Evolutionary conservation across 1,140 invertebrate species (phyloP), one percentile per base, ranked within the genome.

Genomic region (Radopholus similis): DNA sequence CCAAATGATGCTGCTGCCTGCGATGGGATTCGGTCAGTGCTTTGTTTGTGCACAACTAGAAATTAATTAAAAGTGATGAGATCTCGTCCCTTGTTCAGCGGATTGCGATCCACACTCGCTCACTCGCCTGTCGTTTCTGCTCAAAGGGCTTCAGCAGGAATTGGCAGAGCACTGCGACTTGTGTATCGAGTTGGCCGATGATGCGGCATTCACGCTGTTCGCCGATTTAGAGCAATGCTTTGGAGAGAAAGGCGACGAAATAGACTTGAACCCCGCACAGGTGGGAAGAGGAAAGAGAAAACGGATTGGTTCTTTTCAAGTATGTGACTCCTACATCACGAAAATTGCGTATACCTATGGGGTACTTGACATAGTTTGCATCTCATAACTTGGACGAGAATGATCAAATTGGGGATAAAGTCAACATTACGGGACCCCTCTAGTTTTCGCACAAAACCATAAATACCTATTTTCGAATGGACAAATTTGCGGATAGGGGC

Each of bases 1-100:
- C 26, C 62, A 77, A 34, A 56, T 72, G 26, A 77, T 72, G 68
- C 37, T 72, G 44, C 35, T 72, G 3, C 70, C 70, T 11, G 68
- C 70, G 1, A 37, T 72, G 13, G 73, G 73, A 28, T 72, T 54
- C 44, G 70, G 70, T 72, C 70, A 54, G 70, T 72, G 11, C 21
- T 28, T 21, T 2, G 2, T 42, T 42, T 42, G 11, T 42, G 38
- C 11, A 40, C 1, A 40, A 40, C 38, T 11, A n/a, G n/a, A n/a
- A n/a, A n/a, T n/a, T n/a, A n/a, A n/a, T n/a, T n/a, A n/a, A n/a
- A n/a, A n/a, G n/a, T n/a, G n/a, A n/a, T n/a, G n/a, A n/a, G n/a
- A n/a, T 40, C 18, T 42, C 18, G 57, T 15, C 30, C 38, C 13
- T 49, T 28, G 58, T 72, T 62, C 37, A 72, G 70, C 70, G 28